A percentile compares a stretch with the other conserved stretches of the same genome.
Evolutionary conservation across 2,888 invertebrate species (phyloP).

Genomic region (Melanotus villosus): DNA sequence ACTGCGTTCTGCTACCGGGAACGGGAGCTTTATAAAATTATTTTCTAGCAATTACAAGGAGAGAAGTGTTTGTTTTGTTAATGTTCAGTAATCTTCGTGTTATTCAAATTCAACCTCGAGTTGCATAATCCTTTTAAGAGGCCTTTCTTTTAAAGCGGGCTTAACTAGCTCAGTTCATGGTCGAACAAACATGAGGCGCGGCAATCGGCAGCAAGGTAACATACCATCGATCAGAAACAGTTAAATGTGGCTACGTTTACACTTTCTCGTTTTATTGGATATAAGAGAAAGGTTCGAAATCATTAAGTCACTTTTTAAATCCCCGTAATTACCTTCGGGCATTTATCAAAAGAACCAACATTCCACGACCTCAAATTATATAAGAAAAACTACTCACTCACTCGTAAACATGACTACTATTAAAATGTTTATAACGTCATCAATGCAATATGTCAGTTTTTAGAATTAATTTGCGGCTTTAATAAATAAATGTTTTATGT

Average conservation of each 20-base stretch:
- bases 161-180: constrained; percentile 12
- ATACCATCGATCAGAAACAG: constrained; percentile 21
- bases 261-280: background rate
- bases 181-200: constrained; percentile 14
- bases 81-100: constrained; percentile 15
- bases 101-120: constrained; percentile 11
- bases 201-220: constrained; percentile 20
- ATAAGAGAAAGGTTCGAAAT: constrained; percentile 9
- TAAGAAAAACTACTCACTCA: background rate
- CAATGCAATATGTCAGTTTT: too few relatives aligned
- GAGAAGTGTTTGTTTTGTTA: constrained; percentile 21
- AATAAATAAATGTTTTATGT: too few relatives aligned
- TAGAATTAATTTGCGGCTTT: too few relatives aligned
- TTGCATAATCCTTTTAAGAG: constrained; percentile 20
- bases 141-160: constrained; percentile 16
- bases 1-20: background rate
- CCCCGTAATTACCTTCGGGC: background rate
- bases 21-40: constrained; percentile 7
- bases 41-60: background rate
- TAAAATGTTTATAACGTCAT: background rate
- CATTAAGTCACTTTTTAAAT: constrained; percentile 13
- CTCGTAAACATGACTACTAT: background rate
- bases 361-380: background rate
- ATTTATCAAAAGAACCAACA: background rate
- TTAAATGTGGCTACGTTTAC: constrained; percentile 3